phyloP scores from a whole-genome alignment of 2,797 vertebrate genomes.

The Mus caroli region DNA sequence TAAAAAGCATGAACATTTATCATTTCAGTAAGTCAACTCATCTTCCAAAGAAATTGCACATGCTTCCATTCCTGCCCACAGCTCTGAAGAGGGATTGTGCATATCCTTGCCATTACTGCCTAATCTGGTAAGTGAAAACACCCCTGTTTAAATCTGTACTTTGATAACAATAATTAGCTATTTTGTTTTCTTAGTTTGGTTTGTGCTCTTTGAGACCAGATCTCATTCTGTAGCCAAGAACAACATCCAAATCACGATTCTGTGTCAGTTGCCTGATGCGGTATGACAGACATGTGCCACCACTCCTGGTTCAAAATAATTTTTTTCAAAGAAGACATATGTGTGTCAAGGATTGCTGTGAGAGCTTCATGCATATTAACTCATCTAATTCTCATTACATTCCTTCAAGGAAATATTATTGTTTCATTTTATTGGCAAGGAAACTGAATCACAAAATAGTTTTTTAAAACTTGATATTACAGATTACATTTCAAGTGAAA shows the following conservation, averaged over 20 bases:
- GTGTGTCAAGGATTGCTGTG: neutral
- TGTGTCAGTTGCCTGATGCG: neutral
- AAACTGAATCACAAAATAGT: neutral
- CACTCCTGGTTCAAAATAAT: neutral
- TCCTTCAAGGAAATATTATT: neutral
- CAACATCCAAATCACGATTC: neutral
- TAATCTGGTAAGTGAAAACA: neutral
- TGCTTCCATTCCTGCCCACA: neutral
- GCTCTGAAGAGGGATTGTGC: neutral
- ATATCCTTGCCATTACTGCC: neutral
- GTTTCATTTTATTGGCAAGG: neutral
- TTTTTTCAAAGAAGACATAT: neutral
- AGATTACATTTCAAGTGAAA: neutral
- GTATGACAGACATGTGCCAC: neutral
- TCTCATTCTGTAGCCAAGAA: neutral
- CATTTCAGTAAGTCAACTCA: slow-evolving; percentile 48
- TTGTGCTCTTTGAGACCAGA: neutral
- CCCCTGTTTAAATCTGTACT: slow-evolving; percentile 49
- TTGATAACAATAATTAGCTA: neutral
- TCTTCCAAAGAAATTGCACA: slow-evolving; percentile 13
- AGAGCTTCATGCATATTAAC: neutral
- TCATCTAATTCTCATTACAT: neutral
- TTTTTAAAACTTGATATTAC: neutral
- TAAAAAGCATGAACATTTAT: slow-evolving; percentile 43
- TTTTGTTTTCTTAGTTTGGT: neutral